phyloP scores from a whole-genome alignment of 2,797 vertebrate genomes.

The Tiaroga cobitis region DNA sequence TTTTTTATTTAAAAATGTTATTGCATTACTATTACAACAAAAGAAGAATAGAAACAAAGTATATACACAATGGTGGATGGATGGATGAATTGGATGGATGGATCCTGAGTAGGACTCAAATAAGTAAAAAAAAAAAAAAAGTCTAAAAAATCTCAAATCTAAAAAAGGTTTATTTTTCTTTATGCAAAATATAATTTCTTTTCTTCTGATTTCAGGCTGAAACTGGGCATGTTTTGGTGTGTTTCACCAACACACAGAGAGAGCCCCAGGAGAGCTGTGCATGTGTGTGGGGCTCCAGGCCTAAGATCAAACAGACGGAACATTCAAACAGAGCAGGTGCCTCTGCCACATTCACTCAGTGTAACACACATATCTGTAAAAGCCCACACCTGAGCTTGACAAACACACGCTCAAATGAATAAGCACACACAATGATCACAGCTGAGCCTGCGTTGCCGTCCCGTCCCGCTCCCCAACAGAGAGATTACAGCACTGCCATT shows the following conservation, averaged over 20 bases:
- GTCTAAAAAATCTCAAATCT: no score
- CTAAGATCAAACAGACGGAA: conserved; percentile 51
- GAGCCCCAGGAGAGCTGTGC: conserved; percentile 48
- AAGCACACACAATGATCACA: conserved; percentile 49
- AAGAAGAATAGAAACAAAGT: neutral
- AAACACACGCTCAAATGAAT: conserved; percentile 40
- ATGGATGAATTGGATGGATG: no score
- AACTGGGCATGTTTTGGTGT: conserved; percentile 6
- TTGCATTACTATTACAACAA: neutral
- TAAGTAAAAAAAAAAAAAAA: neutral
- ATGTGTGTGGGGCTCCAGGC: conserved; percentile 39
- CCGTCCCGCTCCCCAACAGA: conserved; percentile 70
- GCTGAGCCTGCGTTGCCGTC: conserved; percentile 49
- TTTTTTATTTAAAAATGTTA: neutral
- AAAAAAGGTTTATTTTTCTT: neutral
- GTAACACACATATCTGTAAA: conserved; percentile 46
- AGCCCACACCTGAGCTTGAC: conserved; percentile 55
- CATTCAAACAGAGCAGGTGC: conserved; percentile 56
- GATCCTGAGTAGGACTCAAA: no score
- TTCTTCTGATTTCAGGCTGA: neutral
- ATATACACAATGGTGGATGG: no score
- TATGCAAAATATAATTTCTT: neutral
- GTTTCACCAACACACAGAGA: conserved; percentile 45
- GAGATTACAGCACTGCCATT: conserved; percentile 75
- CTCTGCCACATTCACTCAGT: conserved; percentile 47